These are phyloP conservation scores for Oasisia sp. DNA, from an alignment of 2,888 invertebrate genomes.

Conservation along the genomic window DNA sequence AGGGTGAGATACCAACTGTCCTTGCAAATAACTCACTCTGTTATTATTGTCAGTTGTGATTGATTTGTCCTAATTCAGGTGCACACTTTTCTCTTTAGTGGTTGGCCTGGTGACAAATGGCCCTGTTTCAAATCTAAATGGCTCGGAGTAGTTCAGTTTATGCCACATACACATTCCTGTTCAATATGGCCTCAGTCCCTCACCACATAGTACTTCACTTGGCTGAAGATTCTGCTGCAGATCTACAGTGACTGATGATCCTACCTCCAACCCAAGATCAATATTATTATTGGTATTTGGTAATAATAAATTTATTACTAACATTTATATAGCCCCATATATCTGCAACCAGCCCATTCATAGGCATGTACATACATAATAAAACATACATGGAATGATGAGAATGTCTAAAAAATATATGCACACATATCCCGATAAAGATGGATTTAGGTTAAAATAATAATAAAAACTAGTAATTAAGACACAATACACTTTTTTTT, in stretches of 20 bases:
- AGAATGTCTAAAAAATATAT: too few relatives aligned
- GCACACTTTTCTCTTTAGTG: not conserved
- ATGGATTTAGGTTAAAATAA: too few relatives aligned
- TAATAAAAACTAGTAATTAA: too few relatives aligned
- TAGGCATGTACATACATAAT: too few relatives aligned
- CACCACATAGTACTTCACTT: not conserved
- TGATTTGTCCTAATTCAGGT: conserved; percentile 20
- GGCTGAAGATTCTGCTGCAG: not conserved
- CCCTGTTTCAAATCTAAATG: not conserved
- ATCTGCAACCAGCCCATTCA: too few relatives aligned
- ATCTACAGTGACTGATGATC: not conserved
- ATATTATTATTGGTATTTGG: too few relatives aligned
- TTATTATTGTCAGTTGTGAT: conserved; percentile 13
- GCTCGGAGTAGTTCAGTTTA: not conserved
- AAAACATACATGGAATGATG: too few relatives aligned
- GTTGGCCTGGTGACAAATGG: not conserved
- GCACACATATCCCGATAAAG: too few relatives aligned
- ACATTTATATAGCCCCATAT: too few relatives aligned
- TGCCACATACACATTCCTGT: not conserved
- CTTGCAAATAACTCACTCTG: not conserved
- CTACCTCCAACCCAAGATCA: not conserved
- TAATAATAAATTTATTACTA: too few relatives aligned
- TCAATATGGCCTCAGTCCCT: not conserved
- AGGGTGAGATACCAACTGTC: conserved; percentile 73
- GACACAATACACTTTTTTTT: too few relatives aligned